Evolutionary conservation across 2,797 vertebrate species (phyloP).

Genomic region (Hemitrygon akajei): DNA sequence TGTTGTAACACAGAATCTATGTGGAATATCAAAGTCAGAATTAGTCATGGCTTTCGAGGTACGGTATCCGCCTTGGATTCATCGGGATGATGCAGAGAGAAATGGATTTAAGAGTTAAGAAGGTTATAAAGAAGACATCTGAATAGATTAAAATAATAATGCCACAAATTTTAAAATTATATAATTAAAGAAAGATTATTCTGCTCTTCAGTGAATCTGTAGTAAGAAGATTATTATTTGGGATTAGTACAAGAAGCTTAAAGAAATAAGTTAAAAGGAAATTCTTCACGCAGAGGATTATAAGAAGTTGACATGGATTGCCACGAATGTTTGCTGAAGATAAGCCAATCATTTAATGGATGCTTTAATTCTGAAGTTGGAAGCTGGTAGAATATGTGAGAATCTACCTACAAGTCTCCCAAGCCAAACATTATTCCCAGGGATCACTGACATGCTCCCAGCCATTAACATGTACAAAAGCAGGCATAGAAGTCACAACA

Average conservation of each 20-base stretch:
- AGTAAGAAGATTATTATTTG: background rate
- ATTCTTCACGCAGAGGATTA: background rate
- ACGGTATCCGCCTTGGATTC: background rate
- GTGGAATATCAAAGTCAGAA: too few relatives aligned
- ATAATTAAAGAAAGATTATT: background rate
- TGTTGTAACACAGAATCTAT: too few relatives aligned
- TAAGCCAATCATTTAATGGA: background rate
- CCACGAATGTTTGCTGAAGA: background rate
- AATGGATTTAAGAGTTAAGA: background rate
- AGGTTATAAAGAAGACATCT: background rate
- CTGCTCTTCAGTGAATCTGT: background rate
- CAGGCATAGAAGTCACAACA: too few relatives aligned
- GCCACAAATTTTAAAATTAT: background rate
- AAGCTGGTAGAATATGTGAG: background rate
- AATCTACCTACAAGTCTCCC: background rate
- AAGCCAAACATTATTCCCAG: background rate
- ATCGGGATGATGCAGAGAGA: background rate
- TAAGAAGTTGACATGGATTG: background rate
- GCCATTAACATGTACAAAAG: background rate
- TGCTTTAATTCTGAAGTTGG: background rate
- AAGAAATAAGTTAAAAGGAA: background rate
- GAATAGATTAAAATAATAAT: background rate
- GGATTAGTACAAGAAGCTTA: conserved; percentile 1
- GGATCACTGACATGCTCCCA: background rate
- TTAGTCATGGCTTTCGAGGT: too few relatives aligned